These are phyloP conservation scores for Amphiprion clarkii DNA, from an alignment of 2,797 vertebrate species.

Conservation along the genomic window DNA sequence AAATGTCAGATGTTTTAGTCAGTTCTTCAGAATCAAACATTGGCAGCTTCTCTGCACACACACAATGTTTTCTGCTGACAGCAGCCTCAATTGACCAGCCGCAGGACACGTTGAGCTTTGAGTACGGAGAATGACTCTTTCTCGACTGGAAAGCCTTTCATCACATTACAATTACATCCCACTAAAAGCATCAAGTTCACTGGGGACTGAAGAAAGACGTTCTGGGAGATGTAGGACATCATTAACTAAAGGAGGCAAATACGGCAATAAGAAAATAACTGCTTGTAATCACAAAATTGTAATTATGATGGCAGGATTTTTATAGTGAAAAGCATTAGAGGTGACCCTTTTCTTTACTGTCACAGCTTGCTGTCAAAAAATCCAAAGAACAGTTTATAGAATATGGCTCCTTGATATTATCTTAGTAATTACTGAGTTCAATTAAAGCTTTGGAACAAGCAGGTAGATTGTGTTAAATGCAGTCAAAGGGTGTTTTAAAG, in stretches of 20 bases:
- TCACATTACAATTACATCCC: constrained; percentile 48
- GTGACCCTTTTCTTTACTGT: not conserved
- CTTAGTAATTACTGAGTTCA: not conserved
- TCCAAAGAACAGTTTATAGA: not conserved
- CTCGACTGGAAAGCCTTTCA: constrained; percentile 52
- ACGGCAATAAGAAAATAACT: constrained; percentile 29
- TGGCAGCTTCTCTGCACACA: constrained; percentile 49
- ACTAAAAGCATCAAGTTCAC: constrained; percentile 52
- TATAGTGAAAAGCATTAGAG: constrained; percentile 6
- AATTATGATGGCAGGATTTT: constrained; percentile 23
- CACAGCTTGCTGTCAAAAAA: not conserved
- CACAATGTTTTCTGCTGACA: constrained; percentile 44
- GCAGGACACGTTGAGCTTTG: constrained; percentile 35
- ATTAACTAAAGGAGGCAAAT: constrained; percentile 24
- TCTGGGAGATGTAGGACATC: constrained; percentile 45
- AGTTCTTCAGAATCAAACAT: constrained; percentile 36
- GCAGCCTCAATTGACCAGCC: constrained; percentile 37
- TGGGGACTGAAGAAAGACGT: constrained; percentile 44
- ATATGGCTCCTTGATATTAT: constrained; percentile 4
- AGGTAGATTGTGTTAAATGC: not conserved
- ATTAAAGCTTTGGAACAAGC: constrained; percentile 5
- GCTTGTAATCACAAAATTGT: constrained; percentile 17
- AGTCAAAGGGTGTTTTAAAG: constrained; percentile 13
- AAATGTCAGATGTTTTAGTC: constrained; percentile 43
- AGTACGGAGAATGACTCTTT: constrained; percentile 13